Evolutionary conservation across 2,113 vertebrate species (phyloP).

Genomic region (Leucopternis melanops): DNA sequence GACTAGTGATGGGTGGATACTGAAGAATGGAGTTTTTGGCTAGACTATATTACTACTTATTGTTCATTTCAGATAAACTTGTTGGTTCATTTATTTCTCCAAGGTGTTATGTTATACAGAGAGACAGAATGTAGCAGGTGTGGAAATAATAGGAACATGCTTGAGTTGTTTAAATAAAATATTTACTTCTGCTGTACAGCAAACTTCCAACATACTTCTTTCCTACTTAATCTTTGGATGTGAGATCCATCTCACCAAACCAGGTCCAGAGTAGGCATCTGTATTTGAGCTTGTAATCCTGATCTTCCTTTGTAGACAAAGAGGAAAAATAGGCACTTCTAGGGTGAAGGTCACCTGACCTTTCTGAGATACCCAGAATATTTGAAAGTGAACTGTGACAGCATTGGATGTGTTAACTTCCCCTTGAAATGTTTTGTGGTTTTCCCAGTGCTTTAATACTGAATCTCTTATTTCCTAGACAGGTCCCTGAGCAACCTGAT

Average conservation of each 20-base stretch:
- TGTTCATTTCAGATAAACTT: background rate
- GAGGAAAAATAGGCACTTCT: background rate
- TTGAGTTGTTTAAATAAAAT: background rate
- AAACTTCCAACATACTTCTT: background rate
- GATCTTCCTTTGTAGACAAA: background rate
- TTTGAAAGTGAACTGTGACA: background rate
- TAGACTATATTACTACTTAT: background rate
- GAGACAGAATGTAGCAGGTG: background rate
- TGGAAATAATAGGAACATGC: background rate
- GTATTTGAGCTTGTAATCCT: background rate
- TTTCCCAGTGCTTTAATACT: no score
- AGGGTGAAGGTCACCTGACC: background rate
- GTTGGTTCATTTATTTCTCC: background rate
- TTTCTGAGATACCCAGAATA: background rate
- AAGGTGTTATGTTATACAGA: background rate
- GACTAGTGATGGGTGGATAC: background rate
- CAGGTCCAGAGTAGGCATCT: background rate
- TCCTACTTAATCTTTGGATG: background rate
- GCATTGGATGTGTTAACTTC: background rate
- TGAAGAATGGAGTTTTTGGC: background rate
- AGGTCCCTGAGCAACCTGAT: no score
- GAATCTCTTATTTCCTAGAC: no score
- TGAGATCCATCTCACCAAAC: background rate
- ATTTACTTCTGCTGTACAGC: background rate
- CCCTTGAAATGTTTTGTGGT: no score